phyloP scores from a whole-genome alignment of 2,888 invertebrate genomes.

The Andrena hattorfiana region DNA sequence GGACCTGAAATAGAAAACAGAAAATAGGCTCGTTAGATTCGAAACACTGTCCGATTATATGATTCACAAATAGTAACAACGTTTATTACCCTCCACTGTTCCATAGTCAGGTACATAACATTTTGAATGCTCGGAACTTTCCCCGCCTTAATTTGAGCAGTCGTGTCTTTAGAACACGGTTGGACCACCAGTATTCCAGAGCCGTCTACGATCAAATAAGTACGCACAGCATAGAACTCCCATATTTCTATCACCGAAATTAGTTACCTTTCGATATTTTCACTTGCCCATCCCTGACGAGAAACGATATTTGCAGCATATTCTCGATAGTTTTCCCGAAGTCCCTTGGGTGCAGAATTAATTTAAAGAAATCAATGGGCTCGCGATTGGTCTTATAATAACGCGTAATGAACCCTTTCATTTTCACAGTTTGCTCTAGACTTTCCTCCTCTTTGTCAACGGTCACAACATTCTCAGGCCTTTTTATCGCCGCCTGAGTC shows the following conservation, averaged over 20 bases:
- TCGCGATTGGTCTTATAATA: slow-evolving; percentile 83
- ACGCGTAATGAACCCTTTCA: slow-evolving; percentile 85
- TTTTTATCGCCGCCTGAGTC: slow-evolving; percentile 82
- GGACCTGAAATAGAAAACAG: slow-evolving; percentile 72
- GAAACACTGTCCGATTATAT: slow-evolving; percentile 1
- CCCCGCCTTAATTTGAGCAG: slow-evolving; percentile 70
- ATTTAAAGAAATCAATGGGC: slow-evolving; percentile 87
- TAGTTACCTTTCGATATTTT: slow-evolving; percentile 85
- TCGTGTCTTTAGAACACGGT: slow-evolving; percentile 79
- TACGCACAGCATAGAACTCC: background rate
- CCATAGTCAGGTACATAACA: slow-evolving; percentile 86
- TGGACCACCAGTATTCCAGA: slow-evolving; percentile 70
- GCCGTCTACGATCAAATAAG: slow-evolving; percentile 64
- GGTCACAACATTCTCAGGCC: slow-evolving; percentile 86
- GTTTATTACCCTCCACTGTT: slow-evolving; percentile 86
- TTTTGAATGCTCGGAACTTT: slow-evolving; percentile 86
- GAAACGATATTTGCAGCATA: slow-evolving; percentile 88
- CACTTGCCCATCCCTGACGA: slow-evolving; percentile 87
- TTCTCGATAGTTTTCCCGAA: slow-evolving; percentile 89
- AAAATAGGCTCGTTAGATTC: slow-evolving; percentile 14
- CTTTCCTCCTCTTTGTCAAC: slow-evolving; percentile 87
- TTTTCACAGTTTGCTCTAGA: slow-evolving; percentile 87
- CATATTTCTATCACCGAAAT: background rate
- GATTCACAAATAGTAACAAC: slow-evolving; percentile 28
- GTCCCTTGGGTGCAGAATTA: slow-evolving; percentile 87